Percentiles rank a stretch among this genome's conserved stretches.
phyloP scores from a whole-genome alignment of 2,888 invertebrate species.

The Ochropleura leucogaster region DNA sequence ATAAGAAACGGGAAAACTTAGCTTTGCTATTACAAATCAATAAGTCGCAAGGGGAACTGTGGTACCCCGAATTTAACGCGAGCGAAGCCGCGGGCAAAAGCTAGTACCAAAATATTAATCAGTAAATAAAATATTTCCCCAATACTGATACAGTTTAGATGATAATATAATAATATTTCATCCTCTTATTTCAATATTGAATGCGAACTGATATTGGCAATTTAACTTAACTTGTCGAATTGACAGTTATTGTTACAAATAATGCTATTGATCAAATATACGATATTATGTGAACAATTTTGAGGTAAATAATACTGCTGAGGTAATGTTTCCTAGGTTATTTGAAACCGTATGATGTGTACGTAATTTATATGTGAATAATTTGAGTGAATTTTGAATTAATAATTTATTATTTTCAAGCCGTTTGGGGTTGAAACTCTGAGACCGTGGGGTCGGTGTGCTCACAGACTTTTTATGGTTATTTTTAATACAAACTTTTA shows the following conservation, averaged over 20 bases:
- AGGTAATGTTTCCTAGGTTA: neutral
- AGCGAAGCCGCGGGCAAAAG: too few species aligned
- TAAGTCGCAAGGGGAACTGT: too few species aligned
- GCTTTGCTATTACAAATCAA: too few species aligned
- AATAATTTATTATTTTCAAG: neutral
- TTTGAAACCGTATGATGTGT: slow-evolving; percentile 13
- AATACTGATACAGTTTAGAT: slow-evolving; percentile 1
- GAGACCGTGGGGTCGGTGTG: too few species aligned
- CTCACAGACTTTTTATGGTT: too few species aligned
- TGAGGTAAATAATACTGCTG: slow-evolving; percentile 11
- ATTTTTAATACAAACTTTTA: too few species aligned
- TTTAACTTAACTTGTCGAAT: slow-evolving; percentile 29
- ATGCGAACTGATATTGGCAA: slow-evolving; percentile 34
- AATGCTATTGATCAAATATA: slow-evolving; percentile 29
- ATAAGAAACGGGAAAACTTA: too few species aligned
- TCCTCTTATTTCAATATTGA: slow-evolving; percentile 28
- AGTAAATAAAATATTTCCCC: neutral
- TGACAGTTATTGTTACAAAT: slow-evolving; percentile 48
- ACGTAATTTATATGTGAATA: neutral
- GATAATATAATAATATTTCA: slow-evolving; percentile 22
- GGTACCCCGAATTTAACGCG: too few species aligned
- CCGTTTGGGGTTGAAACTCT: too few species aligned
- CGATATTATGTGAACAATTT: slow-evolving; percentile 6
- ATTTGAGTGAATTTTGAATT: neutral
- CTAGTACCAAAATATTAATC: neutral